Base-by-base conservation (phyloP, 1,140 invertebrate species). In the Drosophila simulans region DNA sequence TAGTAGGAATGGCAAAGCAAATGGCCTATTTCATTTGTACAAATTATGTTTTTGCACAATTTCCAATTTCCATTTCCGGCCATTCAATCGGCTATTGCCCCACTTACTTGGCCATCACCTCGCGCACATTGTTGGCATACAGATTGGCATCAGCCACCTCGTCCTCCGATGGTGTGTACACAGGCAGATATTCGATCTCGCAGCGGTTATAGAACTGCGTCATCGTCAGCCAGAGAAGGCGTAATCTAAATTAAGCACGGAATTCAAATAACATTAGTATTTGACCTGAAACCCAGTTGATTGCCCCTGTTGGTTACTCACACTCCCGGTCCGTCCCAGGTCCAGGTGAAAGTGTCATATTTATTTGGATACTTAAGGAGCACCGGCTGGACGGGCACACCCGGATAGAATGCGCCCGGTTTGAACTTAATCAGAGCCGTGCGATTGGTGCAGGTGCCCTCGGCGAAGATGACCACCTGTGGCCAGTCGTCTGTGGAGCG, bases 281-380 rank as follows among this genome's bases (percentile, higher is more conserved):
- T 31, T 31, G 2, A 3, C 8, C 1, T 31, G 31, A 13, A 13
- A 39, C 1, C 4, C 13, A 39, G 12, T 12, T 13, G 12, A 37
- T 12, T 12, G 3, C 35, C 20, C 37, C 20, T 22, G 20, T 22
- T 25, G 27, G 1, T 3, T 31, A 96, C 97, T 97, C 94, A 98
- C 97, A 97, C 97, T 93, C 97, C 96, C 69, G 98, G 97, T 60
- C 98, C 98, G 93, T 98, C 97, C 98, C 98, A 99, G 4, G 98
- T 99, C 98, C 98, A 99, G 0, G 98, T 98, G 40, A 98, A 95
- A 3, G 97, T 98, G 91, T 99, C 97, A 78, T 96, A 93, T 90
- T 96, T 96, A 91, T 99, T 99, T 0, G 97, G 97, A 92, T 99
- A 99, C 54, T 96, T 94, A 52, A 99, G 95, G 73, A 97, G 96